Evolutionary conservation across 2,797 vertebrate species (phyloP).

Genomic region (Tapera naevia): DNA sequence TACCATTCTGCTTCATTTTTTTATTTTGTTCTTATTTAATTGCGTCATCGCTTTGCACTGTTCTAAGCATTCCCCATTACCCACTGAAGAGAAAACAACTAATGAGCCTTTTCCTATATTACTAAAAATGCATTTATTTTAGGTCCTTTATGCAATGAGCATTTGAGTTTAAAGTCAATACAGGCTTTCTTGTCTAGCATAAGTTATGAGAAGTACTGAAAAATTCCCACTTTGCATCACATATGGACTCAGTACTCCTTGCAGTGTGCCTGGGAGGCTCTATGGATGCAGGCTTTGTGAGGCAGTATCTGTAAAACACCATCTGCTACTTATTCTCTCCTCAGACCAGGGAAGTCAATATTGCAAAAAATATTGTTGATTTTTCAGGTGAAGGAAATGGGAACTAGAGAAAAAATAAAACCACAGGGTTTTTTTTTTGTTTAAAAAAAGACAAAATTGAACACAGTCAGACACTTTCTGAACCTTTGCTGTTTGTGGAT

Average conservation of each 20-base stretch:
- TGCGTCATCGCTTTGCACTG: not conserved
- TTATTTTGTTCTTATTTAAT: not conserved
- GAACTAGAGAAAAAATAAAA: not conserved
- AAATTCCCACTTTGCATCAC: not conserved
- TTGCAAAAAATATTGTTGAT: not conserved
- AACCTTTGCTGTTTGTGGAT: not conserved
- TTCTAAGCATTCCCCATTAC: not conserved
- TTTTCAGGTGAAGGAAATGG: not conserved
- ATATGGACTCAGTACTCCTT: not conserved
- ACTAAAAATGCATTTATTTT: not conserved
- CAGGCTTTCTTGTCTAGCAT: not conserved
- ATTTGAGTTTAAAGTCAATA: not conserved
- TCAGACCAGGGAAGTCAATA: not conserved
- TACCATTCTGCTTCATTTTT: not conserved
- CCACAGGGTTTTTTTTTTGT: not conserved
- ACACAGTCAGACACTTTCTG: not conserved
- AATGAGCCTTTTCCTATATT: not conserved
- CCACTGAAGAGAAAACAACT: not conserved
- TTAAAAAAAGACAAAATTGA: not conserved
- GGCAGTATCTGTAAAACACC: not conserved
- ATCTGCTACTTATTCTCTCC: not conserved
- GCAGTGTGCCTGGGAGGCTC: accelerated
- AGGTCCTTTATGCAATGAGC: not conserved
- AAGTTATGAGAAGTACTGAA: not conserved
- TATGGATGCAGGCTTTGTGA: not conserved